Evolutionary conservation across 2,113 vertebrate genomes (phyloP), one percentile per base, ranked within the genome.

Genomic region (Steatornis caripensis): DNA sequence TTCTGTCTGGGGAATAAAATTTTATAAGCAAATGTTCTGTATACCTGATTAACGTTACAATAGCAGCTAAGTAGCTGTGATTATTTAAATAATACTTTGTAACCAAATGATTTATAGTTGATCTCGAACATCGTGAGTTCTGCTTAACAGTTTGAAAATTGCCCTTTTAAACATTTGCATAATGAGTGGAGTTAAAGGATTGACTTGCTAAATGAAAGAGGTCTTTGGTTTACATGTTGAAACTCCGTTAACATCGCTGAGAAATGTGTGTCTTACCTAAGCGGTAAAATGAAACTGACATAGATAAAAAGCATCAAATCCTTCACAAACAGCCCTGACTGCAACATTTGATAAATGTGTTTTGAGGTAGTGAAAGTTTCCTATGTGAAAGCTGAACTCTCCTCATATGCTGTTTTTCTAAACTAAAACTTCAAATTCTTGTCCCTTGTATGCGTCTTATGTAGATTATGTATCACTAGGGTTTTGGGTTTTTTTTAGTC

Each of bases 1-100:
- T 95, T 94, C 69, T 87, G 29, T 85, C 39, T 65, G 88, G 26
- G 82, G 84, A 95, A 94, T 71, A 87, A 96, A 94, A 87, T 49
- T 77, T 86, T 91, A 55, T 69, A 95, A 80, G 30, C 48, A 93
- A 81, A 91, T 94, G 61, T 93, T 95, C 82, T 94, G 12, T 82
- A 39, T 77, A 75, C 22, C 76, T 46, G 87, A 72, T 80, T 94
- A 83, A 58, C 41, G 87, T 95, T 74, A 93, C 49, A 95, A 62
- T 70, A 84, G 84, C 60, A 86, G 49, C 66, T 87, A 68, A 83
- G 75, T 78, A 82, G 45, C 91, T 96, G 30, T 45, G 80, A 37
- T 74, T 95, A 57, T 86, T 90, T 78, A 66, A 85, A 71, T 77
- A 83, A 55, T 84, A 17, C 20, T 34, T 41, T 29, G 13, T 82